phyloP scores from a whole-genome alignment of 2,888 invertebrate genomes.

The Troides aeacus region DNA sequence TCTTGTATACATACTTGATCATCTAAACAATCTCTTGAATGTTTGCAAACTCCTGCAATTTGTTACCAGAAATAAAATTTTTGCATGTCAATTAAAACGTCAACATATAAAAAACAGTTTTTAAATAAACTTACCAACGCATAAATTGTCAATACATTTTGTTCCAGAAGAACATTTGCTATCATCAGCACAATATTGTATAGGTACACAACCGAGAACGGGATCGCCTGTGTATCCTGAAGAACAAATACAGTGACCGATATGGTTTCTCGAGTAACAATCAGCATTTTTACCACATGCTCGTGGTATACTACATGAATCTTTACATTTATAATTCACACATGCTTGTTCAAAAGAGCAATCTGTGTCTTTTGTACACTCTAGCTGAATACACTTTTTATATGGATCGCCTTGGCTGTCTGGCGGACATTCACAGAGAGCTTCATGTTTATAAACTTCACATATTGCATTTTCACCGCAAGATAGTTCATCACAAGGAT shows the following conservation, averaged over 20 bases:
- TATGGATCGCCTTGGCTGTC: constrained; percentile 88
- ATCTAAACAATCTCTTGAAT: constrained; percentile 89
- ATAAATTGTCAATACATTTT: constrained; percentile 90
- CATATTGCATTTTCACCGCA: constrained; percentile 91
- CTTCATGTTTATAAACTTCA: constrained; percentile 83
- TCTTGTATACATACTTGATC: constrained; percentile 92
- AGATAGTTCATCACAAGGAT: constrained; percentile 84
- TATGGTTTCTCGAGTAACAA: constrained; percentile 88
- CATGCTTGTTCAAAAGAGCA: constrained; percentile 87
- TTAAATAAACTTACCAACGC: constrained; percentile 80
- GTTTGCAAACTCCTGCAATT: constrained; percentile 85
- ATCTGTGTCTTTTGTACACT: constrained; percentile 89
- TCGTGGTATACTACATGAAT: constrained; percentile 89
- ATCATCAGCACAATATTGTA: constrained; percentile 91
- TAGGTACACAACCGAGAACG: constrained; percentile 88
- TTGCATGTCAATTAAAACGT: not conserved
- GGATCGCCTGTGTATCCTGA: constrained; percentile 93
- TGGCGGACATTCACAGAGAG: constrained; percentile 86
- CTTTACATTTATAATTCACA: constrained; percentile 87
- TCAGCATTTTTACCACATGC: constrained; percentile 91
- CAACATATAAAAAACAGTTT: not conserved
- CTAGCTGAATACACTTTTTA: constrained; percentile 85
- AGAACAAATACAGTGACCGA: constrained; percentile 90
- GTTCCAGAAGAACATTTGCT: constrained; percentile 91
- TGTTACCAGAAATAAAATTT: constrained; percentile 30